phyloP scores from a whole-genome alignment of 2,797 vertebrate genomes.

The Scyliorhinus canicula region DNA sequence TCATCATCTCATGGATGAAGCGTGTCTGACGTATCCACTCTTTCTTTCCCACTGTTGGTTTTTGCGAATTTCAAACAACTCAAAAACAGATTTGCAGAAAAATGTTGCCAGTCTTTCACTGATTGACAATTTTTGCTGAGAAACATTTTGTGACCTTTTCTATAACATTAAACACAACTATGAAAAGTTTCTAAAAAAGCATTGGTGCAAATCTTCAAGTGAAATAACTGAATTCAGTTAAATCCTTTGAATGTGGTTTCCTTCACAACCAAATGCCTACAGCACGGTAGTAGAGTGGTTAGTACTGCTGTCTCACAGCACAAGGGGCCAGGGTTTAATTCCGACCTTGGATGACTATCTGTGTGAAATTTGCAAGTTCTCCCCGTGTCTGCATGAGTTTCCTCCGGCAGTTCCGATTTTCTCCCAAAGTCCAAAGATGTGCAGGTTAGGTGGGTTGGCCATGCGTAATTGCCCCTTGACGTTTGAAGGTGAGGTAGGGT shows the following conservation, averaged over 20 bases:
- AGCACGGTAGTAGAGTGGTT: background rate
- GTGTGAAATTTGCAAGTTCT: too few species aligned
- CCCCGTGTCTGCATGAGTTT: too few species aligned
- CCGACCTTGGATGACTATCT: too few species aligned
- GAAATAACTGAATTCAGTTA: background rate
- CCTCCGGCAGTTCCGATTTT: too few species aligned
- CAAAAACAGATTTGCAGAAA: background rate
- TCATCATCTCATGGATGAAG: background rate
- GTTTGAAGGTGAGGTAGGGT: too few species aligned
- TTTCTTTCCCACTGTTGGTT: background rate
- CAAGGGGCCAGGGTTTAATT: too few species aligned
- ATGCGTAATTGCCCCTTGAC: too few species aligned
- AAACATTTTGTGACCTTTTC: background rate
- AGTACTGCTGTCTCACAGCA: too few species aligned
- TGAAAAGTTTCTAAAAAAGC: background rate
- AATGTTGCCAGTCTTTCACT: background rate
- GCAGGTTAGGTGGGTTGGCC: too few species aligned
- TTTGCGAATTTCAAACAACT: background rate
- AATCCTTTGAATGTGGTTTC: background rate
- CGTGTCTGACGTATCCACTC: background rate
- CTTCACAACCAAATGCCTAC: background rate
- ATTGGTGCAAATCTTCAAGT: background rate
- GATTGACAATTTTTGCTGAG: background rate
- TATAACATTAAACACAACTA: background rate
- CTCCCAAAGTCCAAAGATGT: too few species aligned